A percentile compares a stretch with the other conserved stretches of the same genome.
Evolutionary conservation across 2,888 invertebrate species (phyloP).

Genomic region (Platypus cylindrus): DNA sequence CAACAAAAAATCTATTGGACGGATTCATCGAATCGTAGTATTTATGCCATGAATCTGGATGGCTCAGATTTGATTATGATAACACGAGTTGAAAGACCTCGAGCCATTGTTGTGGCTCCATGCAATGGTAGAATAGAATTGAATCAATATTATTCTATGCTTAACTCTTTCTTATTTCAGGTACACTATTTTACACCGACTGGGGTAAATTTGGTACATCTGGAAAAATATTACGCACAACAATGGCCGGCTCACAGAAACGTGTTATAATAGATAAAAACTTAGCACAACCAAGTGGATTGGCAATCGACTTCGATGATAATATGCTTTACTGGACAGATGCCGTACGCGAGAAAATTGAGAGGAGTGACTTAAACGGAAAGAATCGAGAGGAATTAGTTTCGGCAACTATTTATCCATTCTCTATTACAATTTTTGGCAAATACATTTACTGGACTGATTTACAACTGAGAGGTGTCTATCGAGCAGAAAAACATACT

Average conservation of each 20-base stretch:
- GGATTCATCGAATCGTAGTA: constrained; percentile 86
- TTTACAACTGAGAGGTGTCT: constrained; percentile 83
- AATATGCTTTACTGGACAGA: constrained; percentile 94
- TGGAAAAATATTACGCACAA: constrained; percentile 87
- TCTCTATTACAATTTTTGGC: constrained; percentile 81
- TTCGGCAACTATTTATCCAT: constrained; percentile 87
- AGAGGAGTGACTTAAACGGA: constrained; percentile 81
- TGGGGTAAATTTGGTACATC: constrained; percentile 90
- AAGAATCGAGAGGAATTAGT: constrained; percentile 71
- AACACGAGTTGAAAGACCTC: constrained; percentile 80
- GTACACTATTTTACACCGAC: constrained; percentile 84
- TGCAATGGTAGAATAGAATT: constrained; percentile 85
- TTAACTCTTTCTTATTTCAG: constrained; percentile 5
- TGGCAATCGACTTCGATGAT: constrained; percentile 92
- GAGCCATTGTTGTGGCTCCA: constrained; percentile 93
- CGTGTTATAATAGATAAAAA: constrained; percentile 80
- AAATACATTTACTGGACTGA: constrained; percentile 96
- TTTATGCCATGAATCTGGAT: constrained; percentile 88
- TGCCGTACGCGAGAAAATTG: constrained; percentile 89
- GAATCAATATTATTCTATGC: no score
- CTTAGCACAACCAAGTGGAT: constrained; percentile 86
- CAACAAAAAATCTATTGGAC: constrained; percentile 97
- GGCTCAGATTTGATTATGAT: constrained; percentile 83
- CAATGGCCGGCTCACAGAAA: constrained; percentile 91
- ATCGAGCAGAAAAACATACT: constrained; percentile 93